These are phyloP conservation scores for Drosophila vallismaia DNA, from an alignment of 2,888 invertebrate genomes.

Conservation along the genomic window DNA sequence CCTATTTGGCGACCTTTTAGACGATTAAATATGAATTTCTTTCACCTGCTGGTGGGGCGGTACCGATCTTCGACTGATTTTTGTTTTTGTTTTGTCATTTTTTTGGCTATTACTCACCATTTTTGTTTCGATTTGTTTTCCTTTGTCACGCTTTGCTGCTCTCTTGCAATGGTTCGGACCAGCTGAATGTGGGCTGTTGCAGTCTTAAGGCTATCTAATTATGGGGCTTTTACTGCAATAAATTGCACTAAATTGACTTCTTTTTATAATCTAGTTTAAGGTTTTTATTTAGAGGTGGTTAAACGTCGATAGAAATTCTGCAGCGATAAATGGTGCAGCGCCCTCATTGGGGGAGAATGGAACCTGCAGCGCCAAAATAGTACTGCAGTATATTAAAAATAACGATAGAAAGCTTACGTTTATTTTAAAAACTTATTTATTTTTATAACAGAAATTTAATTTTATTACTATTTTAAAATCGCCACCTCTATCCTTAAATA, in stretches of 20 bases:
- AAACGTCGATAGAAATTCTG: background rate
- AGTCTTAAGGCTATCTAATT: constrained; percentile 25
- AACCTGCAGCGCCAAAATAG: background rate
- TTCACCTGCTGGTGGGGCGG: constrained; percentile 17
- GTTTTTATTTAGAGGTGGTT: constrained; percentile 6
- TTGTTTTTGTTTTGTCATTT: constrained; percentile 41
- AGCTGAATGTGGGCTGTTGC: background rate
- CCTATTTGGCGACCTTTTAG: background rate
- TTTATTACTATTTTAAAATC: background rate
- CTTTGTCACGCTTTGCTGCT: constrained; percentile 19
- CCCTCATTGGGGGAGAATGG: background rate
- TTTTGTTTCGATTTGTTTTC: constrained; percentile 55
- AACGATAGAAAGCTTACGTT: background rate
- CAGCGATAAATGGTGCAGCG: background rate
- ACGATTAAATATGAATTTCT: background rate
- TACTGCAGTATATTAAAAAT: background rate
- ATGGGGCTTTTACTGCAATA: constrained; percentile 19
- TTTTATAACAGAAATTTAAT: background rate
- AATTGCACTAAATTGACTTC: constrained; percentile 44
- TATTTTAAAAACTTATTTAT: background rate
- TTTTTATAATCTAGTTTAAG: constrained; percentile 30
- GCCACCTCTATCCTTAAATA: too few relatives aligned
- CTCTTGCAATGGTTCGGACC: background rate
- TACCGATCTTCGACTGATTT: constrained; percentile 22
- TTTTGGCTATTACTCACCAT: constrained; percentile 70